Evolutionary conservation across 2,888 invertebrate genomes (phyloP).

Genomic region (Stenodema calcarata): DNA sequence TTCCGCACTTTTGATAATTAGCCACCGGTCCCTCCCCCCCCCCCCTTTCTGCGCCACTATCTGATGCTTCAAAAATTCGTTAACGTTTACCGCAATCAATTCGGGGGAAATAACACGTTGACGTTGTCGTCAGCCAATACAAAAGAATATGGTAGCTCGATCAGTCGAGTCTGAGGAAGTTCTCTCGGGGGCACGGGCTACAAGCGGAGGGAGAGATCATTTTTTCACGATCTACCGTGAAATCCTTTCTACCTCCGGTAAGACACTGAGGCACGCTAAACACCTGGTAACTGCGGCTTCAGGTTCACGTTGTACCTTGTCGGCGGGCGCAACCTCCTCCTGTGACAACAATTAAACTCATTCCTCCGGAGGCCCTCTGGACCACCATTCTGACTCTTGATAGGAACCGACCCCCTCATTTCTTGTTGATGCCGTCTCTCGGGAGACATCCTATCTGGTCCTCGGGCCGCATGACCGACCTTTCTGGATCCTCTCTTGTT

Average conservation of each 20-base stretch:
- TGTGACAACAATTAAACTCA: conserved; percentile 31
- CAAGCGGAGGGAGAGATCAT: neutral
- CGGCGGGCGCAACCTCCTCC: neutral
- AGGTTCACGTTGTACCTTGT: neutral
- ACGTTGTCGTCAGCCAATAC: no score
- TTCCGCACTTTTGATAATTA: no score
- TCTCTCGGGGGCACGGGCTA: no score
- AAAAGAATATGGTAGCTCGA: no score
- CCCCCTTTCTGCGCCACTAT: no score
- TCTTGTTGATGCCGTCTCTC: neutral
- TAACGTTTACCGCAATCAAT: no score
- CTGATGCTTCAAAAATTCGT: no score
- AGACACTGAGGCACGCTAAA: conserved; percentile 28
- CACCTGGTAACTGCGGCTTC: conserved; percentile 3
- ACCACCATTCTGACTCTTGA: neutral
- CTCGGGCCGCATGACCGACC: neutral
- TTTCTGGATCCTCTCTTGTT: neutral
- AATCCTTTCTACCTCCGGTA: neutral
- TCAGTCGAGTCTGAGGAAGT: no score
- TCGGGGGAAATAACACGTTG: no score
- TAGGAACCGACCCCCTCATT: neutral
- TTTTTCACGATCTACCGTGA: neutral
- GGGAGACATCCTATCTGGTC: neutral
- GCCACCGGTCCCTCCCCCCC: no score
- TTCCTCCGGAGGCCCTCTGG: neutral